phyloP scores from a whole-genome alignment of 1,140 invertebrate genomes.

The Helicoverpa armigera region DNA sequence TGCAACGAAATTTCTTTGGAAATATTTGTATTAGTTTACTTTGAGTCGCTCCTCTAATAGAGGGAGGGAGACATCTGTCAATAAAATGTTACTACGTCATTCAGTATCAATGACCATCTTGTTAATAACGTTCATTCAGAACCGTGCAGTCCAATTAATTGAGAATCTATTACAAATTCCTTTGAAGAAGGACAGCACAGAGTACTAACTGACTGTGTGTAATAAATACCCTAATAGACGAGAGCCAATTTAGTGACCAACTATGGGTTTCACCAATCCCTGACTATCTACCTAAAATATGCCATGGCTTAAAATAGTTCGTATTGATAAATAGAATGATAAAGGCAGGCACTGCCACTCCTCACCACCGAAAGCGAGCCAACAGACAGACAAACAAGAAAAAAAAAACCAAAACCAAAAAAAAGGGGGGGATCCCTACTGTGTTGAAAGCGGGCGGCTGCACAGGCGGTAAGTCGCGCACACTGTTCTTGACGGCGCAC shows the following conservation, averaged over 20 bases:
- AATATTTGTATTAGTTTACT: background rate
- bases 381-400: background rate
- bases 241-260: too few relatives aligned
- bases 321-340: background rate
- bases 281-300: too few relatives aligned
- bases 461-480: conserved; percentile 63
- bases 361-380: conserved; percentile 17
- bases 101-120: conserved; percentile 1
- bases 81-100: background rate
- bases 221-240: too few relatives aligned
- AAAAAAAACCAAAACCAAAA: conserved; percentile 42
- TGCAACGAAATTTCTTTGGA: background rate
- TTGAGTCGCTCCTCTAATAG: background rate
- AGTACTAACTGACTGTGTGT: too few relatives aligned
- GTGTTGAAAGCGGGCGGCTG: conserved; percentile 76
- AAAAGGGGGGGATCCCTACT: conserved; percentile 68
- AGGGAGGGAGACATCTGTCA: background rate
- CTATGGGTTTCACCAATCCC: too few relatives aligned
- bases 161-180: too few relatives aligned
- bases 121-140: too few relatives aligned
- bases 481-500: conserved; percentile 88
- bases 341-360: background rate
- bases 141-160: too few relatives aligned
- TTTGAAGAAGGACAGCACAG: too few relatives aligned
- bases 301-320: too few relatives aligned